phyloP scores from a whole-genome alignment of 2,113 vertebrate species.

The Polypterus senegalus region DNA sequence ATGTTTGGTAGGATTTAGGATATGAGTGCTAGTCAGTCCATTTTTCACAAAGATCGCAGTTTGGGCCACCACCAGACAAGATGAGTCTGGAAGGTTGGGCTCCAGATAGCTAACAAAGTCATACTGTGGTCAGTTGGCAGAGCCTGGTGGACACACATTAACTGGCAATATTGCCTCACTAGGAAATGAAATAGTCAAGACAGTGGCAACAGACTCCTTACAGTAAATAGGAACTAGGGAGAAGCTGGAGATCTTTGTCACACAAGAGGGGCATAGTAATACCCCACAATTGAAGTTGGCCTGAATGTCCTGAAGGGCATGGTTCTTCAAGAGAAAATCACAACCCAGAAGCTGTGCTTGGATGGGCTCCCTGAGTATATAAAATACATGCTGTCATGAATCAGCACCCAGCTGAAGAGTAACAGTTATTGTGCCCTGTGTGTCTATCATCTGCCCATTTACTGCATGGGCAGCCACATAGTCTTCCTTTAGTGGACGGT shows the following conservation, averaged over 20 bases:
- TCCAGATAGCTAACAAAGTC: neutral
- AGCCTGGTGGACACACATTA: neutral
- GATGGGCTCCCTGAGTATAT: neutral
- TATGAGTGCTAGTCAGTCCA: neutral
- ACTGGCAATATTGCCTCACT: neutral
- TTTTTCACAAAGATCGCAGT: neutral
- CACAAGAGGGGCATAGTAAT: neutral
- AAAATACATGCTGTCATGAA: neutral
- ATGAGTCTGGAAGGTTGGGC: neutral
- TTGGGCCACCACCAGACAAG: neutral
- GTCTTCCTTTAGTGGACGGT: neutral
- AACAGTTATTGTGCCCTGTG: neutral
- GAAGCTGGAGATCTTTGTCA: neutral
- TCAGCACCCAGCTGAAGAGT: neutral
- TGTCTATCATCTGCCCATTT: neutral
- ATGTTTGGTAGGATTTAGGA: neutral
- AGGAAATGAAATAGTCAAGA: neutral
- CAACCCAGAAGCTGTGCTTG: neutral
- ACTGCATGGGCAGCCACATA: conserved; percentile 3
- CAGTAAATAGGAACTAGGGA: neutral
- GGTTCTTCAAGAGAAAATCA: neutral
- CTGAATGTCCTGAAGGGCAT: neutral
- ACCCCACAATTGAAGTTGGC: neutral
- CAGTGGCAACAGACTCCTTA: neutral
- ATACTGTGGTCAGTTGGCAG: neutral